Base-by-base conservation (phyloP, 2,113 vertebrate genomes). In the Murina feae region DNA sequence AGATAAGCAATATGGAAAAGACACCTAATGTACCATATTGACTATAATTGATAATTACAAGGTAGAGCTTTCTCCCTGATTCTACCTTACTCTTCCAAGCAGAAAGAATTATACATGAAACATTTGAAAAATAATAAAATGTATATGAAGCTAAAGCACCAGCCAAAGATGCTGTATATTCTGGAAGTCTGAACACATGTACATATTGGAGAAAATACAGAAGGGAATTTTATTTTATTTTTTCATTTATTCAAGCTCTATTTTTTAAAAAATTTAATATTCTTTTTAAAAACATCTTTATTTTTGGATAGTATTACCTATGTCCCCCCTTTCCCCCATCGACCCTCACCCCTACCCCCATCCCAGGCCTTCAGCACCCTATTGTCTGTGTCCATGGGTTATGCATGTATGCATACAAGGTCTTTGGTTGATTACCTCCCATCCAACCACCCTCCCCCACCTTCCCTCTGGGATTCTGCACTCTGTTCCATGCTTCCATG, bases 1-100 rank as follows among this genome's bases (percentile, higher is more conserved):
- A 95, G 80, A 93, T 93, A 93, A 95, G 37, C 84, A 95, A 53
- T 81, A 78, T 84, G 72, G 69, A 91, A 97, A 96, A 85, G 18
- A 90, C 16, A 90, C 60, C 8, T 5, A 71, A 68, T 49, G 58
- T 82, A 82, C 35, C 39, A 32, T 63, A 91, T 2, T 90, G 78
- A 89, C 91, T 92, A 69, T 79, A 91, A 92, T 75, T 88, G 82
- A 89, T 96, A 63, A 96, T 78, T 83, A 68, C 12, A 65, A 85
- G 58, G 44, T 93, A 69, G 68, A 87, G 58, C 37, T 85, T 94
- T 93, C 69, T 89, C n/a, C 76, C 32, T 18, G 2, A n/a, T 55
- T 89, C 65, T 78, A 58, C 60, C 58, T 66, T 79, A 81, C 8
- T 81, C 51, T 92, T 71, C 12, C 42, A 78, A 72, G 49, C 18